Base-by-base conservation (phyloP, 2,888 invertebrate genomes). In the Drosophila histrio region DNA sequence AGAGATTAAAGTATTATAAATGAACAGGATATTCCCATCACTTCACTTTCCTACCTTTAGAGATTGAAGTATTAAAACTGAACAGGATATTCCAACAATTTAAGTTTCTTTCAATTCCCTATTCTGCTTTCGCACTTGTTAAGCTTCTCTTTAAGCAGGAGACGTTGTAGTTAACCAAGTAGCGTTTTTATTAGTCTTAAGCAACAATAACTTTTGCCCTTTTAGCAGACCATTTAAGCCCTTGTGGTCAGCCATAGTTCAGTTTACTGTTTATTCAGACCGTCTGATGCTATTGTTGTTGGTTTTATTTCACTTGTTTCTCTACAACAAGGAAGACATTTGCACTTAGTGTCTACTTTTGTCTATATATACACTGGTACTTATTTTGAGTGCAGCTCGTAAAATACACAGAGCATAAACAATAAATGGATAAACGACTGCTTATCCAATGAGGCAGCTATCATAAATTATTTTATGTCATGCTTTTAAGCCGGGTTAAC, bases 361-460 rank as follows among this genome's bases (percentile, higher is more conserved):
- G 41, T 52, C 39, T 56, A 52, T 63, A 28, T n/a, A 15, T 28
- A 28, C 26, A n/a, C n/a, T n/a, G n/a, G 17, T 21, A 6, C 22
- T 28, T 38, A 52, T 74, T 67, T 59, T 58, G 49, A 59, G 43
- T 41, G 21, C 13, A 3, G 24, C 34, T 80, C 84, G 54, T 84
- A 79, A 80, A 84, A 68, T 70, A 39, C 59, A 44, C 47, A 50
- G 50, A 61, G 28, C 57, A 62, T 63, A 68, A 74, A 75, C 63
- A 75, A 75, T 75, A 80, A 62, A 39, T 15, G 26, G n/a, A 65
- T n/a, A n/a, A n/a, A 59, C 28, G 50, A 30, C 38, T 61, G 67
- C 72, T 79, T 79, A 75, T 75, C 75, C 81, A 63, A 70, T 74
- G 74, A 57, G 59, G 53, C 67, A 50, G 56, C 22, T 32, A 46